These are phyloP conservation scores for Morpho achilles DNA, from an alignment of 2,888 invertebrate species.

Conservation along the genomic window DNA sequence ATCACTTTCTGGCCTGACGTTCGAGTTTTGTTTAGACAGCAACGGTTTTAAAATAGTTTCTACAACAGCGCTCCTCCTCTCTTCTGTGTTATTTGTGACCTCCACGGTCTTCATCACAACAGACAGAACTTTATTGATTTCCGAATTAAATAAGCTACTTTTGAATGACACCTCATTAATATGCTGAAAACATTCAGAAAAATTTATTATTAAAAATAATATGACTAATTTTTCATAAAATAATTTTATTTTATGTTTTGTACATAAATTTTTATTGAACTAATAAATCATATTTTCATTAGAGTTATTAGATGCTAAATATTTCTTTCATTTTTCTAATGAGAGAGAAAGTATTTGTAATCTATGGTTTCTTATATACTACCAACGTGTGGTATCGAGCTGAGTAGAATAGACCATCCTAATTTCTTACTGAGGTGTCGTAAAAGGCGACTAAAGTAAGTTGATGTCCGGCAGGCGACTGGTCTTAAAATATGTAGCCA, in stretches of 20 bases:
- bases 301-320: too few relatives aligned
- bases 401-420: too few relatives aligned
- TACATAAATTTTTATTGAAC: too few relatives aligned
- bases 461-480: too few relatives aligned
- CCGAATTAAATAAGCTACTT: constrained; percentile 93
- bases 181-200: constrained; percentile 76
- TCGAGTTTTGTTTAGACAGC: constrained; percentile 67
- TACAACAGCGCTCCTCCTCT: constrained; percentile 60
- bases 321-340: too few relatives aligned
- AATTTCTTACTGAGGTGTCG: too few relatives aligned
- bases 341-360: too few relatives aligned
- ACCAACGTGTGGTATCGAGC: too few relatives aligned
- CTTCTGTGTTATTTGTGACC: constrained; percentile 87
- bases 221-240: not conserved
- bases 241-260: not conserved
- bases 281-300: too few relatives aligned
- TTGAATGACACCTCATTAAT: constrained; percentile 91
- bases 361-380: too few relatives aligned
- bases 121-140: constrained; percentile 90
- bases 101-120: constrained; percentile 90
- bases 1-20: constrained; percentile 38
- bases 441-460: too few relatives aligned
- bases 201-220: not conserved
- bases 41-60: constrained; percentile 71
- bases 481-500: too few relatives aligned